phyloP scores from a whole-genome alignment of 2,888 invertebrate genomes.

The Ametastegia equiseti region DNA sequence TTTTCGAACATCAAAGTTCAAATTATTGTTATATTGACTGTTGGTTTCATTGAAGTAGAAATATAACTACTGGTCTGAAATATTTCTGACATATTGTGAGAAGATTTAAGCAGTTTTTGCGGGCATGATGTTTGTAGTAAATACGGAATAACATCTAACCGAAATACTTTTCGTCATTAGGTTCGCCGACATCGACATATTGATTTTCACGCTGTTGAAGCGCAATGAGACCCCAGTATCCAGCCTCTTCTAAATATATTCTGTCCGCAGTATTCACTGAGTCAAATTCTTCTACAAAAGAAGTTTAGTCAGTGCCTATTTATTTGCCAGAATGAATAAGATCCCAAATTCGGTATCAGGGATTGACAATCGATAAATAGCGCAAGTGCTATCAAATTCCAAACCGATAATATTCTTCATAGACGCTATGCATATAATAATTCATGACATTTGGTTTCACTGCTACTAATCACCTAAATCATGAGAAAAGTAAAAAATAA shows the following conservation, averaged over 20 bases:
- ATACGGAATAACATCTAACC: conserved; percentile 64
- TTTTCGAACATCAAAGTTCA: background rate
- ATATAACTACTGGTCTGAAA: background rate
- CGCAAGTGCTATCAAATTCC: no score
- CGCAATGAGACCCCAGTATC: conserved; percentile 73
- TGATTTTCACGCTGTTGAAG: conserved; percentile 71
- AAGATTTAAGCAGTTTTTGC: background rate
- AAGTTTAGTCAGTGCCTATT: conserved; percentile 40
- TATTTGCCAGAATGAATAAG: background rate
- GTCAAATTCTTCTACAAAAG: conserved; percentile 66
- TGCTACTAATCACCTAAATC: no score
- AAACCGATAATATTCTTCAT: no score
- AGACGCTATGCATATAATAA: no score
- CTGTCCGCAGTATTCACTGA: conserved; percentile 68
- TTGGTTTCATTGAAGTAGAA: background rate
- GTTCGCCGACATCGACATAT: conserved; percentile 66
- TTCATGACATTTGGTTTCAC: no score
- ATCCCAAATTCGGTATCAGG: no score
- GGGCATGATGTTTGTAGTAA: conserved; percentile 1
- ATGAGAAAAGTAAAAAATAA: background rate
- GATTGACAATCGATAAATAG: background rate
- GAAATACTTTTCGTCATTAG: conserved; percentile 66
- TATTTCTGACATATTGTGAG: background rate
- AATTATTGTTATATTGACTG: no score
- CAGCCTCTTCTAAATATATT: conserved; percentile 73